Conservation (phyloP, 2,888 invertebrate species). For the Lasioglossum marginatum region DNA sequence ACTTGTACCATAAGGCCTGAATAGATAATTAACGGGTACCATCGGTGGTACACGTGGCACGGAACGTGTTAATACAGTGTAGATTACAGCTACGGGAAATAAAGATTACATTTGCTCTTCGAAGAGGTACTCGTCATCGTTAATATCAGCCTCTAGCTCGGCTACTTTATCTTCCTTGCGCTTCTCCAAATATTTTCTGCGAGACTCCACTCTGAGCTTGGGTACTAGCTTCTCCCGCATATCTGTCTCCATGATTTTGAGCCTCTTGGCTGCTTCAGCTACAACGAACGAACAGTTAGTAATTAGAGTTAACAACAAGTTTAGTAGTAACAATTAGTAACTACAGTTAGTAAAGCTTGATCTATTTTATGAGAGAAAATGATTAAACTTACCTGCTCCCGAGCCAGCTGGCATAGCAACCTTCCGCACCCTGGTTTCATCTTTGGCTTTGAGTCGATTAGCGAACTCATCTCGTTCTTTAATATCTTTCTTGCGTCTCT, state of each 20-base stretch:
- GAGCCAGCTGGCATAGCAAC: slow-evolving; percentile 85
- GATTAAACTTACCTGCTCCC: slow-evolving; percentile 75
- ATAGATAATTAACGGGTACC: no score
- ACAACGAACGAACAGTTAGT: neutral
- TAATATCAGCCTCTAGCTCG: slow-evolving; percentile 97
- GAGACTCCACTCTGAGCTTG: slow-evolving; percentile 94
- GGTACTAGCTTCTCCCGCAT: slow-evolving; percentile 95
- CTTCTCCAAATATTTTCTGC: slow-evolving; percentile 97
- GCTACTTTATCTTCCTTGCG: slow-evolving; percentile 98
- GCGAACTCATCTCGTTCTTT: slow-evolving; percentile 98
- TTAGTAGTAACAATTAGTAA: no score
- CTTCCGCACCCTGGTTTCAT: slow-evolving; percentile 95
- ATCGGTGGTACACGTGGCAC: no score
- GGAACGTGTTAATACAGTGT: neutral
- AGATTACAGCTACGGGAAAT: slow-evolving; percentile 15
- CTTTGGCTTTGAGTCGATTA: slow-evolving; percentile 93
- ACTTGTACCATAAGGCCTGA: no score
- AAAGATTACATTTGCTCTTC: slow-evolving; percentile 92
- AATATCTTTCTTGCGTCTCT: slow-evolving; percentile 92
- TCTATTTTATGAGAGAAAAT: no score
- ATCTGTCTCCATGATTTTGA: slow-evolving; percentile 93
- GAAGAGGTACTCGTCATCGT: slow-evolving; percentile 98
- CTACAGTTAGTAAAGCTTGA: neutral
- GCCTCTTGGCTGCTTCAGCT: slow-evolving; percentile 94
- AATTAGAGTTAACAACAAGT: no score